A percentile compares a stretch with the other conserved stretches of the same genome.
phyloP scores from a whole-genome alignment of 2,888 invertebrate genomes.

The Steromphala cineraria region DNA sequence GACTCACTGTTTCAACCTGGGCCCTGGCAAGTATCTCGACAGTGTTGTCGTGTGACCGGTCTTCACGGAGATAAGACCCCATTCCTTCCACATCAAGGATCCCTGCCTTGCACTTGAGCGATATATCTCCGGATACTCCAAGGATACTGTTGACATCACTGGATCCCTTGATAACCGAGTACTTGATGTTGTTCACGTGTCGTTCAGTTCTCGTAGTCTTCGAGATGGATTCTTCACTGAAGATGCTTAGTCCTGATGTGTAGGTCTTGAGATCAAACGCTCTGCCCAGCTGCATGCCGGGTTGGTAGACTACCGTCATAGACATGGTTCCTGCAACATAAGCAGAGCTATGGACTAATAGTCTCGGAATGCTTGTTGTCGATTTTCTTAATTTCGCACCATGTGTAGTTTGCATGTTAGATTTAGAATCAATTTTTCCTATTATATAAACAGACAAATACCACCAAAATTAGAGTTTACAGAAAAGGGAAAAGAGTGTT shows the following conservation, averaged over 20 bases:
- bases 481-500: no score
- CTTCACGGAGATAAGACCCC: neutral
- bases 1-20: neutral
- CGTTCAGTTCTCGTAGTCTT: neutral
- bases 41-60: neutral
- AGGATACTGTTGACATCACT: neutral
- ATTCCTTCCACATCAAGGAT: neutral
- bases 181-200: neutral
- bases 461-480: no score
- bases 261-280: neutral
- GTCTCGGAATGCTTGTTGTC: no score
- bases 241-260: neutral
- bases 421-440: no score
- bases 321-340: neutral
- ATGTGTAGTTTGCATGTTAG: no score
- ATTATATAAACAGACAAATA: no score
- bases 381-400: no score
- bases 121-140: neutral
- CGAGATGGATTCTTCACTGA: neutral
- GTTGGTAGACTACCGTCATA: neutral
- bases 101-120: neutral
- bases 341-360: no score
- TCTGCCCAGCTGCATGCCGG: neutral
- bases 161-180: neutral
- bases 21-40: neutral